Conservation (phyloP, 2,888 invertebrate species). For the Ceratothoa steindachneri region DNA sequence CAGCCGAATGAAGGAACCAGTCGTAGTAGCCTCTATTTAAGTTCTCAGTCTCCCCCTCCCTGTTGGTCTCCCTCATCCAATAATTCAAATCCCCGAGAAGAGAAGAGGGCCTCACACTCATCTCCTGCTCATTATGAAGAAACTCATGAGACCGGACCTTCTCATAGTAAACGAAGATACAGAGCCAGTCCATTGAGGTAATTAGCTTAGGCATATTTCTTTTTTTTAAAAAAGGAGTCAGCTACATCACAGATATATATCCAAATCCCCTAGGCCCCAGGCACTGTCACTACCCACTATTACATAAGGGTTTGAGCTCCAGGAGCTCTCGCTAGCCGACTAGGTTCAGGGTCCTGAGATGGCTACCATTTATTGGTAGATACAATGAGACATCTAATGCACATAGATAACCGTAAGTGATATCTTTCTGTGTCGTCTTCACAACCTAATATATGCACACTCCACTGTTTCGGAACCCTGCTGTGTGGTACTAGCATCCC, state of each 20-base stretch:
- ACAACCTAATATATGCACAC: too few relatives aligned
- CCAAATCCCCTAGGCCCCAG: too few relatives aligned
- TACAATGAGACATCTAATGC: too few relatives aligned
- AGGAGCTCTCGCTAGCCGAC: too few relatives aligned
- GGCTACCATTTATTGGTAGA: too few relatives aligned
- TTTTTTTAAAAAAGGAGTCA: not conserved
- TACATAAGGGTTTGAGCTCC: too few relatives aligned
- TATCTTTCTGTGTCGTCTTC: too few relatives aligned
- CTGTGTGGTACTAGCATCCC: too few relatives aligned
- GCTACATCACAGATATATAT: not conserved
- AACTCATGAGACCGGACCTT: slow-evolving; percentile 33
- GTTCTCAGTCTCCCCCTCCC: slow-evolving; percentile 36
- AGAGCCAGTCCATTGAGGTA: slow-evolving; percentile 47
- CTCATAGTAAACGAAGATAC: slow-evolving; percentile 42
- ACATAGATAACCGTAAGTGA: too few relatives aligned
- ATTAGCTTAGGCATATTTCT: not conserved
- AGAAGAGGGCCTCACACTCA: slow-evolving; percentile 30
- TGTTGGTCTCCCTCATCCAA: slow-evolving; percentile 40
- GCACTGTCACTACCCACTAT: too few relatives aligned
- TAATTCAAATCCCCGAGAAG: slow-evolving; percentile 30
- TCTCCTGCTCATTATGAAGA: slow-evolving; percentile 42
- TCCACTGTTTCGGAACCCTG: too few relatives aligned
- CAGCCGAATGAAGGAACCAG: slow-evolving; percentile 35
- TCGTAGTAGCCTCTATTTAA: slow-evolving; percentile 28
- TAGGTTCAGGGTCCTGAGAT: too few relatives aligned